Evolutionary conservation across 2,797 vertebrate species (phyloP).

Genomic region (Chromobotia macracanthus): DNA sequence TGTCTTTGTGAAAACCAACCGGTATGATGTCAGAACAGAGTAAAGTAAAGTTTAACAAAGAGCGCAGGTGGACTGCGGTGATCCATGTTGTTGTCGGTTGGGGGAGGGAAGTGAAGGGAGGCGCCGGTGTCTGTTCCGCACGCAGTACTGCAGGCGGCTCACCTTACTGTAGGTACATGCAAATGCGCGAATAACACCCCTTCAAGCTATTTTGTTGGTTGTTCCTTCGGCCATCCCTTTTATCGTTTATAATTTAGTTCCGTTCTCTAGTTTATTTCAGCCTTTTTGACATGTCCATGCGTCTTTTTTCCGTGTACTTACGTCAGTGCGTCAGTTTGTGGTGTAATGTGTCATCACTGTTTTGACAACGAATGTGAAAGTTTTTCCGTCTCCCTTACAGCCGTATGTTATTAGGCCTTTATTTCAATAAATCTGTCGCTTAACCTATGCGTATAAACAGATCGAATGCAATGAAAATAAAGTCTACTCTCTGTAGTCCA

Average conservation of each 20-base stretch:
- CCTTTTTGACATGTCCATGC: neutral
- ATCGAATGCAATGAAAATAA: neutral
- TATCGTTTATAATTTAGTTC: neutral
- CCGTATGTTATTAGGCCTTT: neutral
- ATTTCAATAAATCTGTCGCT: neutral
- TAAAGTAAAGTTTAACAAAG: neutral
- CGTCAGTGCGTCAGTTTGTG: neutral
- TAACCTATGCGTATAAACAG: neutral
- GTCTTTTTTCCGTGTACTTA: neutral
- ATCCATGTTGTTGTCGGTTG: slow-evolving; percentile 49
- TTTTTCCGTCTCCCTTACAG: too few relatives aligned
- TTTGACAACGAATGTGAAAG: neutral
- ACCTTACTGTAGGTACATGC: slow-evolving; percentile 56
- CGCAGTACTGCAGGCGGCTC: slow-evolving; percentile 11
- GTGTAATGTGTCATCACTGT: neutral
- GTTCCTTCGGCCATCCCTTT: neutral
- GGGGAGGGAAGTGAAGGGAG: slow-evolving; percentile 11
- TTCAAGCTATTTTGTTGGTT: neutral
- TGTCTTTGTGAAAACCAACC: neutral
- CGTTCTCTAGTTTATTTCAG: neutral
- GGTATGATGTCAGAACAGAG: neutral
- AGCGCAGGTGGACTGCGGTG: slow-evolving; percentile 51
- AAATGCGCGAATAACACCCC: neutral
- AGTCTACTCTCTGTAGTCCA: too few relatives aligned
- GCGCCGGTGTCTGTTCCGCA: slow-evolving; percentile 26